Conservation (phyloP, 1,140 invertebrate genomes). For the Psilanteris sp. region DNA sequence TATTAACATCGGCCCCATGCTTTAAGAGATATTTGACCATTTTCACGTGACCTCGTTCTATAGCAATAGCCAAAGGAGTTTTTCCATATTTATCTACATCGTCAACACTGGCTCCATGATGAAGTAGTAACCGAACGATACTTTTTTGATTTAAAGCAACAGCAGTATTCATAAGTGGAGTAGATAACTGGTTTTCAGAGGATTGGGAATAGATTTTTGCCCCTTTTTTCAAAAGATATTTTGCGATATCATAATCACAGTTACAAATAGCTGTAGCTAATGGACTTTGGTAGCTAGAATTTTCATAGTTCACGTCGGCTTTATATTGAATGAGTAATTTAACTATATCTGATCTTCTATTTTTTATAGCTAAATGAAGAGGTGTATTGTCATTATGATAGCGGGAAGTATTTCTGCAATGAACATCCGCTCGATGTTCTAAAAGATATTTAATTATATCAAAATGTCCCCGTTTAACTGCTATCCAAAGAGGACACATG, state of each 20-base stretch:
- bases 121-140: slow-evolving; percentile 23
- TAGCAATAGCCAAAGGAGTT: slow-evolving; percentile 39
- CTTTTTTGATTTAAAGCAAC: slow-evolving; percentile 26
- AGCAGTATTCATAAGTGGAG: slow-evolving; percentile 25
- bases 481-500: slow-evolving; percentile 36
- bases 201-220: slow-evolving; percentile 17
- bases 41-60: slow-evolving; percentile 28
- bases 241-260: slow-evolving; percentile 7
- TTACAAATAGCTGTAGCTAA: slow-evolving; percentile 11
- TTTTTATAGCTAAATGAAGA: slow-evolving; percentile 28
- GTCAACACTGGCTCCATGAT: slow-evolving; percentile 33
- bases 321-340: slow-evolving; percentile 36
- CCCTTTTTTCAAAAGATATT: slow-evolving; percentile 30
- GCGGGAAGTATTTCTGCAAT: slow-evolving; percentile 22
- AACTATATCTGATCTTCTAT: slow-evolving; percentile 32
- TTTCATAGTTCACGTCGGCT: slow-evolving; percentile 36
- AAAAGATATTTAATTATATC: slow-evolving; percentile 20
- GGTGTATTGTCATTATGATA: slow-evolving; percentile 36
- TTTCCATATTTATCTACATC: slow-evolving; percentile 41
- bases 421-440: slow-evolving; percentile 31
- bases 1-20: slow-evolving; percentile 21
- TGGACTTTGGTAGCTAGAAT: slow-evolving; percentile 11
- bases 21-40: slow-evolving; percentile 47
- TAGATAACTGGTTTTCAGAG: slow-evolving; percentile 1
- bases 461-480: slow-evolving; percentile 42